Evolutionary conservation across 2,797 vertebrate genomes (phyloP).

Genomic region (Loris lydekkerianus): DNA sequence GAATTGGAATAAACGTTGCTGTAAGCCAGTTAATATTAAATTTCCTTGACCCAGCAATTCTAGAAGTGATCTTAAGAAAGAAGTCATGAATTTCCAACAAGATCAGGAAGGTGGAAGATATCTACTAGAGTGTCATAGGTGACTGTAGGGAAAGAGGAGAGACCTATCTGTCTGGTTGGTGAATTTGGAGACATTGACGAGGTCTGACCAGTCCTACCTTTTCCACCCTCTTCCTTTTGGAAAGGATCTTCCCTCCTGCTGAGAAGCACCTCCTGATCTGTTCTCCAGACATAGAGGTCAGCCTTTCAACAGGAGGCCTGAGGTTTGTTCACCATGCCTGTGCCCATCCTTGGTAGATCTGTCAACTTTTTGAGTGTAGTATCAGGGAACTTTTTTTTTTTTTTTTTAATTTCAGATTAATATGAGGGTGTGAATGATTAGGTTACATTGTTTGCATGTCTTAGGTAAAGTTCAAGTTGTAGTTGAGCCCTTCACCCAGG

Average conservation of each 20-base stretch:
- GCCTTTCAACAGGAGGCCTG: not conserved
- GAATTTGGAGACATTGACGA: not conserved
- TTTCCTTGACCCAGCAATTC: not conserved
- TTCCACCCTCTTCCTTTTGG: not conserved
- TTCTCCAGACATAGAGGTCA: not conserved
- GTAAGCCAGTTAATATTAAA: constrained; percentile 18
- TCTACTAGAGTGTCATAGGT: too few relatives aligned
- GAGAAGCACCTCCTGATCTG: not conserved
- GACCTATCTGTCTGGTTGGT: not conserved
- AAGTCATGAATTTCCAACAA: not conserved
- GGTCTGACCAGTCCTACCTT: not conserved
- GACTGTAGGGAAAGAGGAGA: not conserved
- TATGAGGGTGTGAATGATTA: too few relatives aligned
- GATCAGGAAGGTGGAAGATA: not conserved
- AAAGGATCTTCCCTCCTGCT: not conserved
- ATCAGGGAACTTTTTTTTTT: not conserved
- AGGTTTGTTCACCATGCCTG: not conserved
- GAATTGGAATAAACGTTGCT: not conserved
- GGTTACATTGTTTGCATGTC: too few relatives aligned
- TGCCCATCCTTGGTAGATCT: not conserved
- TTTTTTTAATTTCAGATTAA: too few relatives aligned
- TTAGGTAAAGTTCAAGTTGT: too few relatives aligned
- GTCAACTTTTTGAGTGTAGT: not conserved
- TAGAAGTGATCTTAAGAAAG: constrained; percentile 38
- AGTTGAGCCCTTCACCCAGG: too few relatives aligned